Evolutionary conservation across 2,797 vertebrate species (phyloP), one percentile per base, ranked within the genome.

Genomic region (Mallotus villosus): DNA sequence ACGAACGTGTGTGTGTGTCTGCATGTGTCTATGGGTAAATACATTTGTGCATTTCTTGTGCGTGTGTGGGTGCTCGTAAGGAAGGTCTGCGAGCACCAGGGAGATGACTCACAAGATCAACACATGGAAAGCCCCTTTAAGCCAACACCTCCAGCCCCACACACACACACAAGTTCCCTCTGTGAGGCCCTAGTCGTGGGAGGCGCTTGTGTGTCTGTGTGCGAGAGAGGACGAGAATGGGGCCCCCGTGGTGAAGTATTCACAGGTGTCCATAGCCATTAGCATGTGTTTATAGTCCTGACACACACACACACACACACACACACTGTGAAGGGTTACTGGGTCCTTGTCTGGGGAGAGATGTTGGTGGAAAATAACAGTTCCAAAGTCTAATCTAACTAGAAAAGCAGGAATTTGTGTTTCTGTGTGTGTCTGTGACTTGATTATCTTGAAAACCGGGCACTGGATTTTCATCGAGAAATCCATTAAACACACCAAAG

Each of bases 231-330:
- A 8, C 29, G 51, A 55, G 51, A 55, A 55, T 19, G 51, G 51
- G 51, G 51, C 51, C 51, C 51, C 51, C 9, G 19, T 37, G 70
- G 70, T 85, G 82, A 91, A 89, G 83, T 85, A 86, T 84, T 87
- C 80, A 77, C 86, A 91, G 85, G 89, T 90, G 87, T 89, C 75
- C 51, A 4, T 60, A 51, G 82, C 80, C 81, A 86, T 89, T 87
- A 86, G 77, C 80, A 79, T 76, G 78, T 84, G 85, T 87, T 91
- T 88, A 87, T 86, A 84, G 77, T 77, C 79, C 62, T 63, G 70
- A 81, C 74, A 84, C 75, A 77, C 75, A 81, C 77, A 85, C 77
- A 68, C 75, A 78, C 12, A 81, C 74, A 83, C 75, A 77, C 75
- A 53, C 72, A 61, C 71, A 51, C 71, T 21, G 32, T 41, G 46